Conservation (phyloP, 2,113 vertebrate species). For the Poecile atricapillus region DNA sequence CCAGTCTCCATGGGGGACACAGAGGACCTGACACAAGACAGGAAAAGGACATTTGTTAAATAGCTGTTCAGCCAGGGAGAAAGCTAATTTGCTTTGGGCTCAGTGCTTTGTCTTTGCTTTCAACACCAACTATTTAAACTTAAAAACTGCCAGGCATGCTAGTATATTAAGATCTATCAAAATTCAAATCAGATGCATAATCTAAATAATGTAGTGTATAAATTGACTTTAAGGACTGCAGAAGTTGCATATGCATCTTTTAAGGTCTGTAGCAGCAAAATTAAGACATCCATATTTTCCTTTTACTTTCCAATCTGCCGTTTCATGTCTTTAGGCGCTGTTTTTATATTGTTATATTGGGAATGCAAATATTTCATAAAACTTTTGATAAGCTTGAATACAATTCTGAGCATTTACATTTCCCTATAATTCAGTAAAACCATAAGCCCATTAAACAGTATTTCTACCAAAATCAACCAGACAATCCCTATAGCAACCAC, state of each 20-base stretch:
- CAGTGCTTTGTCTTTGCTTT: background rate
- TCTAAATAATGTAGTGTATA: background rate
- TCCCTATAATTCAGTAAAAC: background rate
- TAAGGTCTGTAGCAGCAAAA: background rate
- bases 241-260: background rate
- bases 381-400: background rate
- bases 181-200: background rate
- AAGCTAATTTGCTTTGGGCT: background rate
- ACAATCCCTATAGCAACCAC: background rate
- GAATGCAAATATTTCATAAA: background rate
- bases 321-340: background rate
- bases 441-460: background rate
- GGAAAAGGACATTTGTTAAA: background rate
- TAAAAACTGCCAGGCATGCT: background rate
- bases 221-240: background rate
- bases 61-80: background rate
- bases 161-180: background rate
- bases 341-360: background rate
- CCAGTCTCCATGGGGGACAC: accelerated
- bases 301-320: background rate
- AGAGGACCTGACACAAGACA: background rate
- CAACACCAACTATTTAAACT: background rate
- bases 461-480: background rate
- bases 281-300: background rate
- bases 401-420: background rate